Conservation (phyloP, 2,888 invertebrate genomes). For the Protodeltote pygarga region DNA sequence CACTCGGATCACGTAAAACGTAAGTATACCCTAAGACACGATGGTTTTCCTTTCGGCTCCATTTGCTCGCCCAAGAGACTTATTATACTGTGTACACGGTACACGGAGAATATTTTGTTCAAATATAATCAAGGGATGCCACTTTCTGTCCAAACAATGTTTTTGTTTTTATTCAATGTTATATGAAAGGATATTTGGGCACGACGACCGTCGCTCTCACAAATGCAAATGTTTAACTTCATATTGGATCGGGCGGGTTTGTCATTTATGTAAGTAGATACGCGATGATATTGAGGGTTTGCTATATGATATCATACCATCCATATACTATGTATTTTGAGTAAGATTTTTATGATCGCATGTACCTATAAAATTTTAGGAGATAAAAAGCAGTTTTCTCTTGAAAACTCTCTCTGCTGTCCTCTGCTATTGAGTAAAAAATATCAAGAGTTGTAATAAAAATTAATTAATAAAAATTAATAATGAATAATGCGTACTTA, state of each 20-base stretch:
- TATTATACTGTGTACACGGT: slow-evolving; percentile 84
- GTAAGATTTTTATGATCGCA: too few relatives aligned
- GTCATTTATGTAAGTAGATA: slow-evolving; percentile 57
- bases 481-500: too few relatives aligned
- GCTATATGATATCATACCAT: slow-evolving; percentile 27
- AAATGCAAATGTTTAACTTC: slow-evolving; percentile 79
- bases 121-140: slow-evolving; percentile 84
- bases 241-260: slow-evolving; percentile 72
- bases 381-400: too few relatives aligned
- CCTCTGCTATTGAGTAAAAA: too few relatives aligned
- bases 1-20: slow-evolving; percentile 77
- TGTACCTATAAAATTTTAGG: too few relatives aligned
- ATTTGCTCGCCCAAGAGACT: slow-evolving; percentile 83
- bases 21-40: slow-evolving; percentile 68
- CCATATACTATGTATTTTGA: slow-evolving; percentile 17
- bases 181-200: slow-evolving; percentile 67
- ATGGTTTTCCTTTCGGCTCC: slow-evolving; percentile 82
- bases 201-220: slow-evolving; percentile 56
- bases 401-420: too few relatives aligned
- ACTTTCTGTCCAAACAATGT: slow-evolving; percentile 75
- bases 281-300: slow-evolving; percentile 51
- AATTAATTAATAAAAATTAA: too few relatives aligned
- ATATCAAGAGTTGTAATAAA: not conserved
- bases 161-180: slow-evolving; percentile 79
- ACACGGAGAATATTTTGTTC: slow-evolving; percentile 81